A percentile compares a stretch with the other conserved stretches of the same genome.
Evolutionary conservation across 2,888 invertebrate genomes (phyloP).

Genomic region (Eutolmus rufibarbis): DNA sequence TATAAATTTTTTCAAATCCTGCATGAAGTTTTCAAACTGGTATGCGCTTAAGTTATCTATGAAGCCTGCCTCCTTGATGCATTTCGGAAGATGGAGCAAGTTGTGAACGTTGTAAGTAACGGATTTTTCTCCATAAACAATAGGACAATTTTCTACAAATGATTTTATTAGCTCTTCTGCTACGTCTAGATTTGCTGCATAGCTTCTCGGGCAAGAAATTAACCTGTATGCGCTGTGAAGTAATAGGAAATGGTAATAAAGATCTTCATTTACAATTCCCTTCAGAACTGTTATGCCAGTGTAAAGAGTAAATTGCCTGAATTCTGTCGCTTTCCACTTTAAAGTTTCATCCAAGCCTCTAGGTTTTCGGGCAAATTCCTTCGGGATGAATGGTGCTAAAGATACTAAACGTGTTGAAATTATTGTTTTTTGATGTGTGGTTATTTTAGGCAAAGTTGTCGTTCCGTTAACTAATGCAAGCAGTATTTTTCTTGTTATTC

Average conservation of each 20-base stretch:
- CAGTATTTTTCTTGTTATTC: background rate
- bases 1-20: slow-evolving; percentile 21
- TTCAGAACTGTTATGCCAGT: slow-evolving; percentile 43
- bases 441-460: background rate
- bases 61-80: slow-evolving; percentile 35
- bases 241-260: slow-evolving; percentile 45
- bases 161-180: slow-evolving; percentile 36
- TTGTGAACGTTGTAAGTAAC: slow-evolving; percentile 47
- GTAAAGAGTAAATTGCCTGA: slow-evolving; percentile 44
- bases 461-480: background rate
- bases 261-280: slow-evolving; percentile 33
- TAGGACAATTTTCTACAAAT: slow-evolving; percentile 46
- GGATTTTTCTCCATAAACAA: slow-evolving; percentile 44
- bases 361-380: slow-evolving; percentile 44
- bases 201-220: slow-evolving; percentile 27
- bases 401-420: background rate
- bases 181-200: slow-evolving; percentile 15
- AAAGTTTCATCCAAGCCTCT: slow-evolving; percentile 43
- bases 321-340: slow-evolving; percentile 45
- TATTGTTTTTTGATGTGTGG: background rate
- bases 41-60: slow-evolving; percentile 41
- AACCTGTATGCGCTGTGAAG: slow-evolving; percentile 10
- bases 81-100: slow-evolving; percentile 42
- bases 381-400: slow-evolving; percentile 17
- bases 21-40: slow-evolving; percentile 46